Evolutionary conservation across 53 echinoderm and acorn worm species (phyloP), one percentile per base, ranked within the genome.

Genomic region (Hippasteria phrygiana): DNA sequence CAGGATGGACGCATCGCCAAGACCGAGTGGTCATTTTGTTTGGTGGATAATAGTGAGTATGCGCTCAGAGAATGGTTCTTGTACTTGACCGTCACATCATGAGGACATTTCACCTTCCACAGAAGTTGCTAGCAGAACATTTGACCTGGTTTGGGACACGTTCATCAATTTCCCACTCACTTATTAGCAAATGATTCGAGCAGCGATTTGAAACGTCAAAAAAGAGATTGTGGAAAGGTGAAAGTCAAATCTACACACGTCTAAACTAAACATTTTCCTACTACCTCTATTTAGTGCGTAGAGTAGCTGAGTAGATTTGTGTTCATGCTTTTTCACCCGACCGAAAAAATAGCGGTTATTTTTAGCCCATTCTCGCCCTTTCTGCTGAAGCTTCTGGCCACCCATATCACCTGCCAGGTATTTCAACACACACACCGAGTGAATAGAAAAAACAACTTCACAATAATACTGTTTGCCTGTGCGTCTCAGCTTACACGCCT

Each of bases 21-120:
- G 48, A 94, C 91, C 54, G 96, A 96, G 71, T 96, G 96, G 96
- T 80, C 93, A 24, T 90, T 87, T 56, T 96, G 96, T 78, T 83
- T 96, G 38, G 94, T 94, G 84, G 96, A 96, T 74, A 93, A 96
- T 96, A 96, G 96, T 96, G 94, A 96, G 96, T 96, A 94, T 78
- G 73, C 91, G 66, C 71, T 82, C 55, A 55, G 36, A 78, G 78
- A 83, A 89, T 42, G 59, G 87, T 85, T 73, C 96, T 96, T 96
- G 96, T 96, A 95, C 96, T 96, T 96, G 96, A 89, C 96, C 96
- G 95, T 81, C 93, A 83, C 62, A 45, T 83, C 83, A 83, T 83
- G 83, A 65, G 83, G 83, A 66, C 37, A 88, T 88, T 77, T 88
- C 75, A 88, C 88, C 77, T 88, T 63, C 66, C 88, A 66, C 78